Conservation (phyloP, 2,888 invertebrate species). For the Dolichomitus sp. region DNA sequence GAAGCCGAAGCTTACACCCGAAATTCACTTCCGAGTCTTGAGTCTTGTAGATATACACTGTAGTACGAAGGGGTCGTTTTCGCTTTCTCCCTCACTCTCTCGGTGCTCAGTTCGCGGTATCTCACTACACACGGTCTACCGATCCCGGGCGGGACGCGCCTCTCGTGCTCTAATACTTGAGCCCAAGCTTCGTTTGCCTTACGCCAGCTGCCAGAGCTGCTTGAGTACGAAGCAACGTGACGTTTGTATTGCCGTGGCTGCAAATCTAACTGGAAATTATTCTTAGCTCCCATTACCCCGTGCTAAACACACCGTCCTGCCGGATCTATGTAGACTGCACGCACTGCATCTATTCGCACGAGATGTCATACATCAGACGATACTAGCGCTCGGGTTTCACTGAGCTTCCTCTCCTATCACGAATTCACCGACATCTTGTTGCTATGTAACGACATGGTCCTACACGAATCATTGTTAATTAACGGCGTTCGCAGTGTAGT, state of each 20-base stretch:
- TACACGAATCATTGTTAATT: neutral
- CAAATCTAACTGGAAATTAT: constrained; percentile 71
- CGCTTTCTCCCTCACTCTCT: constrained; percentile 16
- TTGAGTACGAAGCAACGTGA: constrained; percentile 59
- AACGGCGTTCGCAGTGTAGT: neutral
- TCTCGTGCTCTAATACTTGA: constrained; percentile 37
- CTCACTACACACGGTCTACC: constrained; percentile 44
- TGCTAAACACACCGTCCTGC: constrained; percentile 54
- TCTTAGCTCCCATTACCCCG: constrained; percentile 70
- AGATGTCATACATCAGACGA: constrained; percentile 25
- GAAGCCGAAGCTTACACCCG: constrained; percentile 46
- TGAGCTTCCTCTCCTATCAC: constrained; percentile 3
- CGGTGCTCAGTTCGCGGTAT: constrained; percentile 25
- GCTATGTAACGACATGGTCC: neutral
- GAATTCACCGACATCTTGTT: neutral
- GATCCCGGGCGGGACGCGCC: constrained; percentile 32
- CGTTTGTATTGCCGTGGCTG: constrained; percentile 38
- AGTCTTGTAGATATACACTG: constrained; percentile 27
- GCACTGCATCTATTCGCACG: constrained; percentile 12
- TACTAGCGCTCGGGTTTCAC: neutral
- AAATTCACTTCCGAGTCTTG: constrained; percentile 61
- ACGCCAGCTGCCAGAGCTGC: constrained; percentile 40
- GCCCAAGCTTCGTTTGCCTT: constrained; percentile 42
- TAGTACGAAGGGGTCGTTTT: constrained; percentile 13
- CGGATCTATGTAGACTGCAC: constrained; percentile 6